Evolutionary conservation across 1,140 invertebrate genomes (phyloP).

Genomic region (Sipha flava): DNA sequence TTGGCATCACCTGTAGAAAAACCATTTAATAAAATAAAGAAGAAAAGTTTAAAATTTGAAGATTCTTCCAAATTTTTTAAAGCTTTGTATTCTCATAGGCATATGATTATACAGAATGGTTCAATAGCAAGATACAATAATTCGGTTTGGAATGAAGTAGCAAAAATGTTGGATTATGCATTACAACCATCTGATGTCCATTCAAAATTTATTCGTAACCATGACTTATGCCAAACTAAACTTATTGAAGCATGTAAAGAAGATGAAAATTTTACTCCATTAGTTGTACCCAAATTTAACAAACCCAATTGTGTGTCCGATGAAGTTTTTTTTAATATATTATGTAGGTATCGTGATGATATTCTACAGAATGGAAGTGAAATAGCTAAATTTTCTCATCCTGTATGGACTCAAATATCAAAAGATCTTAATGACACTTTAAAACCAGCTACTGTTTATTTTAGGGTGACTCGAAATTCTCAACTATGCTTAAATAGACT

Average conservation of each 20-base stretch:
- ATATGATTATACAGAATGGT: conserved; percentile 3
- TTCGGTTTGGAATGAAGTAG: conserved; percentile 10
- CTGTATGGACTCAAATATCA: conserved; percentile 29
- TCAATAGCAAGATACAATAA: conserved; percentile 12
- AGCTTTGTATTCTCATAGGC: conserved; percentile 5
- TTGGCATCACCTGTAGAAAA: neutral
- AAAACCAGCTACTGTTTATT: conserved; percentile 24
- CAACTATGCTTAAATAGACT: conserved; percentile 14
- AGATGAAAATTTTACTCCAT: conserved; percentile 9
- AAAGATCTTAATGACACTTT: neutral
- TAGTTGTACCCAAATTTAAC: neutral
- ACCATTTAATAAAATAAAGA: neutral
- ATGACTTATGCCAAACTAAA: conserved; percentile 21
- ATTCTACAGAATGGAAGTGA: conserved; percentile 11
- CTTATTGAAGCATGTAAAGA: conserved; percentile 18
- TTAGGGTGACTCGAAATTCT: conserved; percentile 19
- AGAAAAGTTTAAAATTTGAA: conserved; percentile 11
- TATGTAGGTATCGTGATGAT: conserved; percentile 2
- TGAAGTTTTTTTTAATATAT: neutral
- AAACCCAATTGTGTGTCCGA: conserved; percentile 19
- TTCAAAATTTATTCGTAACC: conserved; percentile 25
- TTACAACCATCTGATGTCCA: neutral
- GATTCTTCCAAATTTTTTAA: conserved; percentile 18
- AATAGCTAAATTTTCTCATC: conserved; percentile 26
- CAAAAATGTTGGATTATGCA: conserved; percentile 23